Conservation (phyloP, 1,140 invertebrate genomes). For the Bombus pascuorum region DNA sequence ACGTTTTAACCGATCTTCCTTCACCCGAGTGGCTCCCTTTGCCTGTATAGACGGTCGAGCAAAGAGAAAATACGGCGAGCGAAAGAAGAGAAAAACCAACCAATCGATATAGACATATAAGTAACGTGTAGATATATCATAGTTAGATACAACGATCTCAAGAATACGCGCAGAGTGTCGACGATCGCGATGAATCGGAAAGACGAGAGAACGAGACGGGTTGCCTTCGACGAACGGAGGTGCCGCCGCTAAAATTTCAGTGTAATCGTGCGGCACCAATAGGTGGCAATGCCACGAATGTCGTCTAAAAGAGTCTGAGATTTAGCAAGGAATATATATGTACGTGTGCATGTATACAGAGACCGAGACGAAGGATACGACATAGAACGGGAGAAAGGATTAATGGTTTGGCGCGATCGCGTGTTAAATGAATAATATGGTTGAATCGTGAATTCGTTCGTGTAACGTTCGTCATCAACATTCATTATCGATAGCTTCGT, state of each 20-base stretch:
- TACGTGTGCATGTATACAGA: slow-evolving; percentile 25
- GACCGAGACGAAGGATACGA: slow-evolving; percentile 23
- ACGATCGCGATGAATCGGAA: slow-evolving; percentile 60
- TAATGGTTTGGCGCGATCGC: slow-evolving; percentile 47
- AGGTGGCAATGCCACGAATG: not conserved
- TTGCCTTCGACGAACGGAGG: not conserved
- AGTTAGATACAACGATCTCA: slow-evolving; percentile 82
- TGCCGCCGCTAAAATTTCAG: not conserved
- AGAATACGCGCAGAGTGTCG: slow-evolving; percentile 72
- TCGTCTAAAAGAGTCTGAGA: slow-evolving; percentile 7
- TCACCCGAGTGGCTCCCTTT: not conserved
- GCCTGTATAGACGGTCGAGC: not conserved
- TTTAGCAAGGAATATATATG: slow-evolving; percentile 9
- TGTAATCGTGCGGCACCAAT: slow-evolving; percentile 10
- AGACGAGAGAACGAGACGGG: slow-evolving; percentile 12
- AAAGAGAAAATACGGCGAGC: not conserved
- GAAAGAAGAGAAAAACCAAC: slow-evolving; percentile 36
- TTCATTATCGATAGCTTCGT: slow-evolving; percentile 45
- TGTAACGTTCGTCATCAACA: slow-evolving; percentile 54
- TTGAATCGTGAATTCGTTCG: slow-evolving; percentile 81
- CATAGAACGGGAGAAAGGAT: slow-evolving; percentile 15
- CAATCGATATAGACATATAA: slow-evolving; percentile 73
- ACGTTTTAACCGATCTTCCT: not conserved
- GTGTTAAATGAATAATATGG: slow-evolving; percentile 70
- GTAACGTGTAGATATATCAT: slow-evolving; percentile 82